These are phyloP conservation scores for Phaethornis superciliosus DNA, from an alignment of 2,113 vertebrate genomes.

Conservation along the genomic window DNA sequence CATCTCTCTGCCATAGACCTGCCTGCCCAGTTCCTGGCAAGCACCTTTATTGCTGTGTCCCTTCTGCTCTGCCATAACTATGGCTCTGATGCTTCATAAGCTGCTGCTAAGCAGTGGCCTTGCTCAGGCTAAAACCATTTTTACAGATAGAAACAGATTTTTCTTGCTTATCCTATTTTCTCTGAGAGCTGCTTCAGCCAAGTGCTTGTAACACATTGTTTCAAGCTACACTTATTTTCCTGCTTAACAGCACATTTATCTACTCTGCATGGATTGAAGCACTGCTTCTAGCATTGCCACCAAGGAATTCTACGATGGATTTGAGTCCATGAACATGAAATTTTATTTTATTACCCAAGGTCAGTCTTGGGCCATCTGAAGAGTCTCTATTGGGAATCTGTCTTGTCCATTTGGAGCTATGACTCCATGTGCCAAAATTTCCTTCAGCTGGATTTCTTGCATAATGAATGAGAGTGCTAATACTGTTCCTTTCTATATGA, in stretches of 20 bases:
- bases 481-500: not conserved
- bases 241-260: not conserved
- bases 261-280: not conserved
- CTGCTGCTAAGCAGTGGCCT: not conserved
- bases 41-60: not conserved
- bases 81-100: not conserved
- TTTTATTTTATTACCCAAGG: not conserved
- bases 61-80: not conserved
- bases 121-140: not conserved
- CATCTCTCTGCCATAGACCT: not conserved
- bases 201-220: not conserved
- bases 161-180: not conserved
- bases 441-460: not conserved
- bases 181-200: not conserved
- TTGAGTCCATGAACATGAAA: not conserved
- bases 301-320: not conserved
- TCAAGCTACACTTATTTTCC: not conserved
- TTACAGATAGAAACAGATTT: not conserved
- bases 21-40: not conserved
- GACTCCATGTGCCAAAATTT: not conserved
- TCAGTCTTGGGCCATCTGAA: not conserved
- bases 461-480: not conserved
- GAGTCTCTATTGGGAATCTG: not conserved
- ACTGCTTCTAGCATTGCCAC: not conserved
- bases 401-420: not conserved